These are phyloP conservation scores for Paramormyrops hopkinsi DNA, from an alignment of 2,797 vertebrate genomes.

Conservation along the genomic window DNA sequence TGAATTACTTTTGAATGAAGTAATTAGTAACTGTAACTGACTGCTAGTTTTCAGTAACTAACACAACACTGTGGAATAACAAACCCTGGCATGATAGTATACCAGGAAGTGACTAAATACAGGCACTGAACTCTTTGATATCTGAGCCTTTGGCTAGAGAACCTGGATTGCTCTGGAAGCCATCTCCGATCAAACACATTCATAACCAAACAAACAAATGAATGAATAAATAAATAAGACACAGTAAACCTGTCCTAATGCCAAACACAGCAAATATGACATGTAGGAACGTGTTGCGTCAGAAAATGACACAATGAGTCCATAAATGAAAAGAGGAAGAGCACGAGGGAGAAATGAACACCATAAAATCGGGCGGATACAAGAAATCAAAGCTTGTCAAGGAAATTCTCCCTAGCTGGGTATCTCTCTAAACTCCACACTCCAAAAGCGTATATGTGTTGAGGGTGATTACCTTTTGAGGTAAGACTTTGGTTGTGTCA, in stretches of 20 bases:
- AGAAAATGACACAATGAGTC: slow-evolving; percentile 13
- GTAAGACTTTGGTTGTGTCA: slow-evolving; percentile 22
- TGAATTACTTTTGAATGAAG: neutral
- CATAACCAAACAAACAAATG: neutral
- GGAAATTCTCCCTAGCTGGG: slow-evolving; percentile 12
- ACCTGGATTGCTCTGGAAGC: neutral
- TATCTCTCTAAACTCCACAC: slow-evolving; percentile 26
- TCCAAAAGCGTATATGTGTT: neutral
- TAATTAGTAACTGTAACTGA: neutral
- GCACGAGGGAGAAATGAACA: neutral
- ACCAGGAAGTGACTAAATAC: neutral
- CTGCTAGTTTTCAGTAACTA: neutral
- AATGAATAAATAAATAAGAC: neutral
- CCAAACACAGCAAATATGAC: neutral
- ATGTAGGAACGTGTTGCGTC: neutral
- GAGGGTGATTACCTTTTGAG: slow-evolving; percentile 24
- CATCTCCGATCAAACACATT: neutral
- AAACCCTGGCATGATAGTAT: neutral
- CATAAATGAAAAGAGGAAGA: neutral
- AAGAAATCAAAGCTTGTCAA: slow-evolving; percentile 12
- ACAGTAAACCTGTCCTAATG: neutral
- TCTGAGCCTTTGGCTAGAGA: neutral
- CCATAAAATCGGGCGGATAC: neutral
- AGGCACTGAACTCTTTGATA: neutral
- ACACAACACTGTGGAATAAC: neutral